These are phyloP conservation scores for Manis javanica DNA, from an alignment of 2,797 vertebrate genomes.

Conservation along the genomic window DNA sequence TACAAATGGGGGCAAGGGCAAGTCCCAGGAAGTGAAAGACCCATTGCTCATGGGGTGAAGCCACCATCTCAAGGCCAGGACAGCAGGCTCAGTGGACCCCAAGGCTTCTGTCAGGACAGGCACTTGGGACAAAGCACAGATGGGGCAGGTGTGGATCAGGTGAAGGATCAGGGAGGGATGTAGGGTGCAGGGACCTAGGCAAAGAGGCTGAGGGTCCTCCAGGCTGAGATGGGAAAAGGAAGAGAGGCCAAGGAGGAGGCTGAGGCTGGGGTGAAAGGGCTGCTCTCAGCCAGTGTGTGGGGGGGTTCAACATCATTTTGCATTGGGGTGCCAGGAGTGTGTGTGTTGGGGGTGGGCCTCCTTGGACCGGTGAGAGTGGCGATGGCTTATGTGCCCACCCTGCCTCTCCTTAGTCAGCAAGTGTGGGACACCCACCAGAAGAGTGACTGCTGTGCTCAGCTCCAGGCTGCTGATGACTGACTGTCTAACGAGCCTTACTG, in stretches of 20 bases:
- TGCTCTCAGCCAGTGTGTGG: background rate
- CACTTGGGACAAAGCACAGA: background rate
- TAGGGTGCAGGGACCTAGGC: background rate
- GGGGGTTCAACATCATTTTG: background rate
- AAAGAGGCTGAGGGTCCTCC: background rate
- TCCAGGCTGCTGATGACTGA: rapidly evolving
- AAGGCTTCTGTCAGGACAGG: background rate
- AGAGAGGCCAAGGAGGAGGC: background rate
- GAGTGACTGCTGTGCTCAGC: background rate
- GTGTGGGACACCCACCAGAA: background rate
- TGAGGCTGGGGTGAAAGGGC: background rate
- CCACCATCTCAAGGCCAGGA: background rate
- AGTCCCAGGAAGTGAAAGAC: background rate
- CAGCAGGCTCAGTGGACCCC: background rate
- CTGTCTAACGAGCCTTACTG: background rate
- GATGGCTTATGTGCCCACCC: background rate
- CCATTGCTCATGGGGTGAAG: background rate
- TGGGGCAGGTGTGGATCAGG: background rate
- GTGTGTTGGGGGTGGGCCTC: background rate
- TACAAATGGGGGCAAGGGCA: background rate
- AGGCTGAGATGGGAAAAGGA: background rate
- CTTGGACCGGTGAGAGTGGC: background rate
- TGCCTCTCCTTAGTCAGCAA: background rate
- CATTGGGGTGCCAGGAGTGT: background rate
- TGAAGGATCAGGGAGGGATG: background rate